Percentiles rank a stretch among this genome's conserved stretches.
Evolutionary conservation across 2,797 vertebrate species (phyloP).

Genomic region (Lates japonicus): DNA sequence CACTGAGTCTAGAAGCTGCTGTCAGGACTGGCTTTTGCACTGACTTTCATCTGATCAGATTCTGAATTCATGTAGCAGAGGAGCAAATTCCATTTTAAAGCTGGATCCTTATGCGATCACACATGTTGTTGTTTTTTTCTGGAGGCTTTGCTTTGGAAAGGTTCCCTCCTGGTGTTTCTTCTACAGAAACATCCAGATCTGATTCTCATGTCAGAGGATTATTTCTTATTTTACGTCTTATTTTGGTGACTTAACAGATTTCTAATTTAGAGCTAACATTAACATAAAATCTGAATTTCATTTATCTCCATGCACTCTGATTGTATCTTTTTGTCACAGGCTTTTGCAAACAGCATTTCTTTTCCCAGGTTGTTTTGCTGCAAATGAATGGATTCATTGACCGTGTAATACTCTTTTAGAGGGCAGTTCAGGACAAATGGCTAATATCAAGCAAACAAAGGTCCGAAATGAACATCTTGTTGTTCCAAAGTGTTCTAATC

Average conservation of each 20-base stretch:
- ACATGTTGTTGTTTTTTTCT: background rate
- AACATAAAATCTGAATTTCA: background rate
- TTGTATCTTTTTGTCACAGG: conserved; percentile 2
- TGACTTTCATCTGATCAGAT: conserved; percentile 13
- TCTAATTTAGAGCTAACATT: background rate
- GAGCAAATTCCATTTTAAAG: conserved; percentile 16
- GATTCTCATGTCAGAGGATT: background rate
- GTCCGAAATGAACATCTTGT: conserved; percentile 7
- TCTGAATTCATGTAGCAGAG: conserved; percentile 6
- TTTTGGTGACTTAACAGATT: background rate
- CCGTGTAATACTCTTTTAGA: conserved; percentile 33
- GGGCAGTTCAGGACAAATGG: conserved; percentile 31
- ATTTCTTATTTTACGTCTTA: background rate
- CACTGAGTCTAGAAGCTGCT: background rate
- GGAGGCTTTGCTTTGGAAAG: conserved; percentile 11
- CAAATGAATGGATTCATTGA: conserved; percentile 61
- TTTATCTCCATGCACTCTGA: background rate
- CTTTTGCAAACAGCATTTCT: background rate
- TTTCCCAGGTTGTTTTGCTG: conserved; percentile 24
- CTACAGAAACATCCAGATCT: conserved; percentile 8
- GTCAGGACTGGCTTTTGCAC: conserved; percentile 27
- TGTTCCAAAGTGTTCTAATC: conserved; percentile 44
- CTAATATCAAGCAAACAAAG: conserved; percentile 24
- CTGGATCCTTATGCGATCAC: background rate
- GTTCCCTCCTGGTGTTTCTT: background rate